A percentile compares a stretch with the other conserved stretches of the same genome.
phyloP scores from a whole-genome alignment of 2,797 vertebrate genomes.

The Falco peregrinus region DNA sequence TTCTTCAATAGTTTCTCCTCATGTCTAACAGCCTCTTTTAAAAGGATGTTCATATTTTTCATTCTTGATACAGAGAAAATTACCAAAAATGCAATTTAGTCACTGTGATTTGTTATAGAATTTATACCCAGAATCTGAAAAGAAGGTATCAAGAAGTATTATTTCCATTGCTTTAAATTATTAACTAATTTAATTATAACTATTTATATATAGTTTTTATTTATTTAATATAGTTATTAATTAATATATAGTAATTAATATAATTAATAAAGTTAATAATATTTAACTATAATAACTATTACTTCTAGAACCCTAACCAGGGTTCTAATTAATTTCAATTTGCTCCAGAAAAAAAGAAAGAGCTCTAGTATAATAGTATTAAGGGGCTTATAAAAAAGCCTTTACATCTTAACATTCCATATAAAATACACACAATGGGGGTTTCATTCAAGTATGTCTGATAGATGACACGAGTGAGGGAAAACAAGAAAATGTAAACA shows the following conservation, averaged over 20 bases:
- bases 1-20: background rate
- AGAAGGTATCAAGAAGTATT: background rate
- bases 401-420: background rate
- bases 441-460: background rate
- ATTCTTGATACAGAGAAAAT: background rate
- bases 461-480: background rate
- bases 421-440: background rate
- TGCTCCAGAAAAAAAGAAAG: background rate
- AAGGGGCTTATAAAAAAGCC: background rate
- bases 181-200: background rate
- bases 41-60: background rate
- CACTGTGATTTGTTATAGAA: background rate
- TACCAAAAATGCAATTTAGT: background rate
- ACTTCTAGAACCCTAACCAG: background rate
- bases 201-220: too few species aligned
- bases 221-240: too few species aligned
- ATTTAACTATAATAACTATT: too few species aligned
- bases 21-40: background rate
- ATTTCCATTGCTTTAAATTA: background rate
- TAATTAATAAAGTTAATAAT: too few species aligned
- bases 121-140: background rate
- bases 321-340: background rate
- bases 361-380: background rate
- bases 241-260: too few species aligned
- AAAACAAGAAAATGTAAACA: background rate